These are phyloP conservation scores for Zalophus californianus DNA, from an alignment of 2,797 vertebrate genomes.

Conservation along the genomic window DNA sequence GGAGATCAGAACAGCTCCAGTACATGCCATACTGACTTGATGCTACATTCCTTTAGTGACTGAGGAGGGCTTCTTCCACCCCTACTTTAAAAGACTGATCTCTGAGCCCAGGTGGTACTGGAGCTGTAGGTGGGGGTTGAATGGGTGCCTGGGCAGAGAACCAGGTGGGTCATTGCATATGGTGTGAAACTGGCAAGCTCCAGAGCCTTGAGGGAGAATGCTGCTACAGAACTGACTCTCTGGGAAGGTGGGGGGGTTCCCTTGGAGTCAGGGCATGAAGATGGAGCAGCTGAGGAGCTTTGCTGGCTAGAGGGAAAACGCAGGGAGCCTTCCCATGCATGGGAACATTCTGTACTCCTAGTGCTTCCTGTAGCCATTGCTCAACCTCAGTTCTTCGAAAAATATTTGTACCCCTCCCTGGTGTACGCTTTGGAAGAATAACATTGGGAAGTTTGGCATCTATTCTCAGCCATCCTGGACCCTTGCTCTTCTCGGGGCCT, in stretches of 20 bases:
- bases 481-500: slow-evolving; percentile 46
- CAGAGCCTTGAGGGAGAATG: neutral
- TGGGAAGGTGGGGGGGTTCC: slow-evolving; percentile 14
- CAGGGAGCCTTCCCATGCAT: slow-evolving; percentile 52
- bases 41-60: neutral
- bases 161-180: slow-evolving; percentile 15
- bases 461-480: slow-evolving; percentile 54
- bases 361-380: slow-evolving; percentile 75
- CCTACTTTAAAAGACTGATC: slow-evolving; percentile 11
- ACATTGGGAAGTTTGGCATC: slow-evolving; percentile 60
- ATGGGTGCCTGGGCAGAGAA: slow-evolving; percentile 50
- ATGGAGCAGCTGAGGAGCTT: slow-evolving; percentile 31
- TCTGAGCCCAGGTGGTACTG: neutral
- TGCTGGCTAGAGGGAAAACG: slow-evolving; percentile 40
- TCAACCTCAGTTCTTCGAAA: slow-evolving; percentile 77
- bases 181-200: slow-evolving; percentile 3
- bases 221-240: slow-evolving; percentile 11
- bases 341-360: slow-evolving; percentile 77
- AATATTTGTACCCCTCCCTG: slow-evolving; percentile 70
- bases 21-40: neutral
- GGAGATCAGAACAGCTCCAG: neutral
- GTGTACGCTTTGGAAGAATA: slow-evolving; percentile 73
- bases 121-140: neutral
- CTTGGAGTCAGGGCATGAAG: slow-evolving; percentile 14
- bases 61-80: neutral